Conservation (phyloP, 2,888 invertebrate species). For the Gastracanthus pulcherrimus region DNA sequence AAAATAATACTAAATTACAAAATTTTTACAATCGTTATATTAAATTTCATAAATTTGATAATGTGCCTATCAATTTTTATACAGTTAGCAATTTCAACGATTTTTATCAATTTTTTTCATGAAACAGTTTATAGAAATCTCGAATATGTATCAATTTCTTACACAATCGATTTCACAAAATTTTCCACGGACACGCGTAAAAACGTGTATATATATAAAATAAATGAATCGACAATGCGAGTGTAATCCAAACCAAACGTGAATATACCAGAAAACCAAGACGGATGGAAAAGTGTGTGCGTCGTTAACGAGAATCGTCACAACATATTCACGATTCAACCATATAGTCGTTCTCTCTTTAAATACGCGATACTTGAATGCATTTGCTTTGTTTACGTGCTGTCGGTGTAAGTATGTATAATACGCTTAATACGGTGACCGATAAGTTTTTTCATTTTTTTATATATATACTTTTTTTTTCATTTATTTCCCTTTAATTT, state of each 20-base stretch:
- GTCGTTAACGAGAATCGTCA: constrained; percentile 58
- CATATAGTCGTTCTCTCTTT: constrained; percentile 64
- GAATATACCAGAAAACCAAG: not conserved
- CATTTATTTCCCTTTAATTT: constrained; percentile 22
- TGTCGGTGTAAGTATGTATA: constrained; percentile 53
- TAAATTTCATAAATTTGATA: not conserved
- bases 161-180: constrained; percentile 53
- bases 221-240: not conserved
- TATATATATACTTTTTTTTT: constrained; percentile 37
- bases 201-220: not conserved
- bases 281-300: constrained; percentile 53
- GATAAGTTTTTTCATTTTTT: constrained; percentile 53
- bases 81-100: constrained; percentile 1
- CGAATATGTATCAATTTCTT: constrained; percentile 45
- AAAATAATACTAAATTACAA: not conserved
- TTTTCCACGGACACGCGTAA: not conserved
- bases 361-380: constrained; percentile 47
- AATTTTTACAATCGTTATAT: not conserved
- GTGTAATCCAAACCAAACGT: not conserved
- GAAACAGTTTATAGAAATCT: constrained; percentile 28
- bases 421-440: constrained; percentile 61
- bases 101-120: constrained; percentile 1
- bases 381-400: constrained; percentile 51
- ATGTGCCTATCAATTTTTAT: not conserved
- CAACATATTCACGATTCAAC: constrained; percentile 75